Base-by-base conservation (phyloP, 2,888 invertebrate genomes). In the Amphipyra berbera region DNA sequence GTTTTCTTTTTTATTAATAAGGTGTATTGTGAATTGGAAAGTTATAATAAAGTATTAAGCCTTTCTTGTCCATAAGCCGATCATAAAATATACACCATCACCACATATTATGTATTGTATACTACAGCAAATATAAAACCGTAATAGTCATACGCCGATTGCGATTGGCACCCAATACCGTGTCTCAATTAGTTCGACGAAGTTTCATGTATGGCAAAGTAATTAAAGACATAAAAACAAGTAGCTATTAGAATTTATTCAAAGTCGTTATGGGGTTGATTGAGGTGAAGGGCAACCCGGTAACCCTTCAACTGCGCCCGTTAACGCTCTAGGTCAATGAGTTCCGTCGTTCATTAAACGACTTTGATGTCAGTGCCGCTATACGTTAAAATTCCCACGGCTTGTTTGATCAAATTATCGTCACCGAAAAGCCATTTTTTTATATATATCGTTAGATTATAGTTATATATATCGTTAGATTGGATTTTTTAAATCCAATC, bases 201-300 rank as follows among this genome's bases (percentile, higher is more conserved):
- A 62, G 66, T 72, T 60, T 55, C 73, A 2, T n/a, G 13, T 30
- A 46, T 30, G 40, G 14, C 7, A 40, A 69, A 76, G 77, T 73
- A 82, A 83, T 82, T 78, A 82, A 78, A 76, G 62, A 62, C 73
- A 76, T 74, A 79, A 82, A 82, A 83, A 82, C 81, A 80, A 82
- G 81, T 76, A 74, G 61, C 77, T 68, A 78, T 81, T 79, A 79
- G 76, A 80, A 82, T 84, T 76, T 81, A 82, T 80, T 74, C 62
- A 40, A 48, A 48, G 66, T 73, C 73, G 73, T 76, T 78, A 67
- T 63, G 46, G 63, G 66, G 73, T 73, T 72, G 63, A 70, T 71
- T 67, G 66, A 72, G 80, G 78, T 77, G 66, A 65, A 74, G 76
- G 78, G 74, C 66, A 21, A 67, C 53, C 60, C 66, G 61, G 70